These are phyloP conservation scores for Xylocampa areola DNA, from an alignment of 2,888 invertebrate genomes.

Conservation along the genomic window DNA sequence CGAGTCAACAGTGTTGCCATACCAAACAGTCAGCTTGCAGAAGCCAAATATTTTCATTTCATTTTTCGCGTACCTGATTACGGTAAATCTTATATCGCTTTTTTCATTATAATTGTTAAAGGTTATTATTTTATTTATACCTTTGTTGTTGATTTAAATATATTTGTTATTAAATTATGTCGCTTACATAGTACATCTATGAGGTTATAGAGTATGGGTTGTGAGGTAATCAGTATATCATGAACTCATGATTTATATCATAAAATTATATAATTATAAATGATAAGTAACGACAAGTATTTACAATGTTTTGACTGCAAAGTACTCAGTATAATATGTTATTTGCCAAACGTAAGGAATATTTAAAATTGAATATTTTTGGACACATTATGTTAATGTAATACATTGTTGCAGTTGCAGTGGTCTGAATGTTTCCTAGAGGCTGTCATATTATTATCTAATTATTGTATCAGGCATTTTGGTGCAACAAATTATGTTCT, in stretches of 20 bases:
- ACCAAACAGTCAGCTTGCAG: conserved; percentile 55
- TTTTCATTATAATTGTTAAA: conserved; percentile 58
- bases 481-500: conserved; percentile 17
- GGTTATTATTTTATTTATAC: conserved; percentile 57
- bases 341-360: conserved; percentile 58
- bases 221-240: conserved; percentile 52
- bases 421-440: conserved; percentile 31
- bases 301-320: conserved; percentile 42
- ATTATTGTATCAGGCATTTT: conserved; percentile 9
- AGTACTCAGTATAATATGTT: conserved; percentile 39
- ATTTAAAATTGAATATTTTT: conserved; percentile 61
- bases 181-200: conserved; percentile 32
- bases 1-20: conserved; percentile 62
- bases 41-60: conserved; percentile 62
- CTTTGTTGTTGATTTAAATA: conserved; percentile 57
- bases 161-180: conserved; percentile 52
- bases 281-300: conserved; percentile 54
- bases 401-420: conserved; percentile 33
- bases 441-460: conserved; percentile 32
- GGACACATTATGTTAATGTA: conserved; percentile 52
- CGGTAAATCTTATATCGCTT: conserved; percentile 49
- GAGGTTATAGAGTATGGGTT: conserved; percentile 47
- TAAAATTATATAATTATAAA: conserved; percentile 44
- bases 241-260: conserved; percentile 49
- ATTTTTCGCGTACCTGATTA: conserved; percentile 62